A percentile compares a stretch with the other conserved stretches of the same genome.
Conservation (phyloP, 2,113 vertebrate species). For the Octodon degus region DNA sequence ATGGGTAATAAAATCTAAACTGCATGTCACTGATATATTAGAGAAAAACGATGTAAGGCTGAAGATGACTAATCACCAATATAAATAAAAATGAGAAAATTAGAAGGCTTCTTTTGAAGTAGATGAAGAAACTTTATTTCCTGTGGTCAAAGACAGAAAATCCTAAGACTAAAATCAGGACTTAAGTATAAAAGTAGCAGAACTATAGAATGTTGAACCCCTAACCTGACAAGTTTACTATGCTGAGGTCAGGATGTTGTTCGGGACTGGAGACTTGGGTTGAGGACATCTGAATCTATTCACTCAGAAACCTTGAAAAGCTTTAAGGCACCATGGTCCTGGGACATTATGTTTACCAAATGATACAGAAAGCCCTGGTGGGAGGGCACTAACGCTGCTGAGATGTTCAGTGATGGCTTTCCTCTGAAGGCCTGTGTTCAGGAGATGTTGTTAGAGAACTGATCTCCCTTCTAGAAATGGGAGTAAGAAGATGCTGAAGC, state of each 20-base stretch:
- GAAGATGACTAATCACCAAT: not conserved
- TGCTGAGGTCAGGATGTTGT: not conserved
- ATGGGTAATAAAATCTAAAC: not conserved
- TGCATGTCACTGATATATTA: no score
- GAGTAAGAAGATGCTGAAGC: not conserved
- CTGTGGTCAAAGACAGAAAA: not conserved
- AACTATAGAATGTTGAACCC: not conserved
- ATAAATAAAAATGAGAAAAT: not conserved
- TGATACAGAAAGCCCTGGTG: not conserved
- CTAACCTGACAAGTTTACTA: not conserved
- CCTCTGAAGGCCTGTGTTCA: no score
- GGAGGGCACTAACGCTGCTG: not conserved
- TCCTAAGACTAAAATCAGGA: not conserved
- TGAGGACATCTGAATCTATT: not conserved
- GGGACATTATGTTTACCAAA: not conserved
- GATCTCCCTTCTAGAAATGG: not conserved
- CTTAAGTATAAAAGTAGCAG: not conserved
- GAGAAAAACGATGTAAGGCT: not conserved
- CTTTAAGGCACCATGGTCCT: not conserved
- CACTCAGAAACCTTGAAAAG: not conserved
- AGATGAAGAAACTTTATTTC: not conserved
- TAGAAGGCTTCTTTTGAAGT: not conserved
- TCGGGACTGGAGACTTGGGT: not conserved
- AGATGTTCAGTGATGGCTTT: not conserved
- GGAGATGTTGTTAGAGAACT: not conserved